Evolutionary conservation across 2,888 invertebrate species (phyloP).

Genomic region (Phaonia tiefii): DNA sequence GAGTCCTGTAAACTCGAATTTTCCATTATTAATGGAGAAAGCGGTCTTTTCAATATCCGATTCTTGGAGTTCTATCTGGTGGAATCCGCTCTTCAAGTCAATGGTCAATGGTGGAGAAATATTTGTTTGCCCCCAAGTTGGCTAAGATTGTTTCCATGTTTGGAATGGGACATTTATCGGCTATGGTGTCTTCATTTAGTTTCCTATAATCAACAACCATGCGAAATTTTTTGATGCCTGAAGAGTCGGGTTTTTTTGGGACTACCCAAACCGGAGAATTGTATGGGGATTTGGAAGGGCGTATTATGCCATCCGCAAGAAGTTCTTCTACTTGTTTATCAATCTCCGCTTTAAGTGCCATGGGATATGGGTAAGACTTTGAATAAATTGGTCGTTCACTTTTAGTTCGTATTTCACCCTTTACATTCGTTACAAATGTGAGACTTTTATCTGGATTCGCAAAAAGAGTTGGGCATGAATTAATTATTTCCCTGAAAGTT

Average conservation of each 20-base stretch:
- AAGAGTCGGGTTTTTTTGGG: slow-evolving; percentile 28
- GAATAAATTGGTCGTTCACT: slow-evolving; percentile 23
- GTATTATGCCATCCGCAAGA: slow-evolving; percentile 31
- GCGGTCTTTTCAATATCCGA: not conserved
- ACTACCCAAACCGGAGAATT: slow-evolving; percentile 37
- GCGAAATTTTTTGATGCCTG: slow-evolving; percentile 16
- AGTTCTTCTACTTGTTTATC: slow-evolving; percentile 15
- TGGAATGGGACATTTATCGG: slow-evolving; percentile 41
- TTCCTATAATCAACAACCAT: slow-evolving; percentile 42
- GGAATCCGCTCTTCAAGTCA: slow-evolving; percentile 21
- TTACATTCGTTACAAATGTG: slow-evolving; percentile 23
- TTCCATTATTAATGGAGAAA: not conserved
- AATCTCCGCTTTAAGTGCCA: slow-evolving; percentile 13
- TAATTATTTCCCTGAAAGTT: slow-evolving; percentile 10
- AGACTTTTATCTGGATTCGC: slow-evolving; percentile 25
- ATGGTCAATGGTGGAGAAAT: not conserved
- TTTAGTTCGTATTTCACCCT: slow-evolving; percentile 16
- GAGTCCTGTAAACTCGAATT: not conserved
- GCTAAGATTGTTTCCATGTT: slow-evolving; percentile 8
- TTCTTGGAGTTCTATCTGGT: not conserved
- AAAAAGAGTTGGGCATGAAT: slow-evolving; percentile 17
- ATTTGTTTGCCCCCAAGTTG: slow-evolving; percentile 13
- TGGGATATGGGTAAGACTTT: slow-evolving; percentile 29
- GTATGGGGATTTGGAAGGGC: slow-evolving; percentile 27
- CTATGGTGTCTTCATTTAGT: slow-evolving; percentile 27